A percentile compares a stretch with the other conserved stretches of the same genome.
phyloP scores from a whole-genome alignment of 1,140 invertebrate genomes.

The Callitettix versicolor region DNA sequence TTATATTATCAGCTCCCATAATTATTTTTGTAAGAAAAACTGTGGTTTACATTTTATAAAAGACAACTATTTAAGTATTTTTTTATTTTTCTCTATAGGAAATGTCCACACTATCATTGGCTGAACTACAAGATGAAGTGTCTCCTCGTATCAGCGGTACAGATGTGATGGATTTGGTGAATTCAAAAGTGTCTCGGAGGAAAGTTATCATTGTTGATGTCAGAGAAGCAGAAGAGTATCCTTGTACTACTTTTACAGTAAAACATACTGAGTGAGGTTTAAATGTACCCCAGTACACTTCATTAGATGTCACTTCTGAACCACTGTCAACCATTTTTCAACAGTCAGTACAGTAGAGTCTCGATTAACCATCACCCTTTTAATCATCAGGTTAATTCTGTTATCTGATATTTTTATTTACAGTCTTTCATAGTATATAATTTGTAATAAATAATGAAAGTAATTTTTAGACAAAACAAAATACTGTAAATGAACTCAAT shows the following conservation, averaged over 20 bases:
- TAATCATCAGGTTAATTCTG: background rate
- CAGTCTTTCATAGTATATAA: background rate
- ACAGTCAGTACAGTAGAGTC: background rate
- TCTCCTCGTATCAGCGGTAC: slow-evolving; percentile 73
- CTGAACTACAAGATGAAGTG: slow-evolving; percentile 56
- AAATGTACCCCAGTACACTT: background rate
- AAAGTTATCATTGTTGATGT: slow-evolving; percentile 70
- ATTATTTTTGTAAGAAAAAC: background rate
- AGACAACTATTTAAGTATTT: slow-evolving; percentile 7
- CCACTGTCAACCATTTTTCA: background rate
- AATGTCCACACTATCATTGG: slow-evolving; percentile 53
- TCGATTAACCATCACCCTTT: too few relatives aligned
- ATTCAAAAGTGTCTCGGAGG: slow-evolving; percentile 41
- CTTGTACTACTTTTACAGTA: slow-evolving; percentile 25
- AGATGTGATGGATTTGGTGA: slow-evolving; percentile 66
- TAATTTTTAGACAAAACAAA: too few relatives aligned
- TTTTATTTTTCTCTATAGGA: slow-evolving; percentile 48
- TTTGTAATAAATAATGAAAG: too few relatives aligned
- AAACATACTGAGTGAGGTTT: background rate
- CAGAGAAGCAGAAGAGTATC: slow-evolving; percentile 57
- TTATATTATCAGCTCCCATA: too few relatives aligned
- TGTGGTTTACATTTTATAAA: background rate
- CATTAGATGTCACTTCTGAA: background rate
- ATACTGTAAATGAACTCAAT: too few relatives aligned
- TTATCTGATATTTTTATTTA: too few relatives aligned